These are phyloP conservation scores for Agrochola lota DNA, from an alignment of 2,888 invertebrate genomes.

Conservation along the genomic window DNA sequence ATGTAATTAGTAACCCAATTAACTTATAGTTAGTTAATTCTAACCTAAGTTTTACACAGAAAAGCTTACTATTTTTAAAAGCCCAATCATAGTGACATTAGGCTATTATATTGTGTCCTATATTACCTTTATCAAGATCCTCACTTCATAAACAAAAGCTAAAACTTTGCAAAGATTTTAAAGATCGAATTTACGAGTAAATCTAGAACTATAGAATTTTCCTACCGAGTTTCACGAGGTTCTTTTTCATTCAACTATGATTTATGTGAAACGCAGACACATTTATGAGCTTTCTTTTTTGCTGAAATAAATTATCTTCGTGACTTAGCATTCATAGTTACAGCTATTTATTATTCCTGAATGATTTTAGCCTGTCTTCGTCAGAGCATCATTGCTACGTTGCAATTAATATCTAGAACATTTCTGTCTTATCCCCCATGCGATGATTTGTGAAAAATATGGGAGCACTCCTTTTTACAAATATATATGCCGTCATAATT, in stretches of 20 bases:
- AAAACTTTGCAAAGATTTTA: conserved; percentile 7
- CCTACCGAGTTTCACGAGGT: conserved; percentile 10
- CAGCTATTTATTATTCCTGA: conserved; percentile 13
- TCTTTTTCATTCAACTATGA: conserved; percentile 44
- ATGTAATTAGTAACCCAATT: background rate
- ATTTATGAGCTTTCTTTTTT: conserved; percentile 40
- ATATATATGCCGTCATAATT: too few species aligned
- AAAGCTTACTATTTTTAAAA: conserved; percentile 1
- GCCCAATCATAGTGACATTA: too few species aligned
- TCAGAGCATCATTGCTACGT: too few species aligned
- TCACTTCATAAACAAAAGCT: background rate
- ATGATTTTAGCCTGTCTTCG: background rate
- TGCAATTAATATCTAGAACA: background rate
- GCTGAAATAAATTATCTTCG: conserved; percentile 27
- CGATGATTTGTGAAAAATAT: too few species aligned
- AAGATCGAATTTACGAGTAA: conserved; percentile 28
- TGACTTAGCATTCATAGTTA: conserved; percentile 5
- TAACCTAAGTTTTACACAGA: background rate
- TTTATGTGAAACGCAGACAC: conserved; percentile 46
- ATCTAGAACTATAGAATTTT: conserved; percentile 11
- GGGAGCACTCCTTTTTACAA: too few species aligned
- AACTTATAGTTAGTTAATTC: background rate
- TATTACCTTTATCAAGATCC: background rate
- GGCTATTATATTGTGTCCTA: too few species aligned
- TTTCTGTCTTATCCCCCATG: background rate